Conservation (phyloP, 1,140 invertebrate genomes). For the Drosophila chauvacae region DNA sequence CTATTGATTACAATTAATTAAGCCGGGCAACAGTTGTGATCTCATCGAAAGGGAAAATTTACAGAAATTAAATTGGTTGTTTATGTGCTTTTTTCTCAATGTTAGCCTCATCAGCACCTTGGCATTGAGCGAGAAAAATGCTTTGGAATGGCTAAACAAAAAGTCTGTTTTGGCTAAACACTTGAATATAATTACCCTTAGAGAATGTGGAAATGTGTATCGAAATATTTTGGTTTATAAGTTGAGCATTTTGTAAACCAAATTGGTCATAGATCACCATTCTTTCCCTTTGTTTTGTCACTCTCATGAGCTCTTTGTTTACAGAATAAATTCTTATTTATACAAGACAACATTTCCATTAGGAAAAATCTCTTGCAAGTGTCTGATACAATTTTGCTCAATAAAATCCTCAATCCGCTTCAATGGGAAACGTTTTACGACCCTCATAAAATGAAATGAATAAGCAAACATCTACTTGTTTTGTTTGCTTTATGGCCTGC, state of each 20-base stretch:
- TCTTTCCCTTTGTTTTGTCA: not conserved
- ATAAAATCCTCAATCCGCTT: constrained; percentile 33
- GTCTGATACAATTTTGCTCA: constrained; percentile 17
- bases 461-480: constrained; percentile 33
- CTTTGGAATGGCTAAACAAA: constrained; percentile 18
- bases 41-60: constrained; percentile 36
- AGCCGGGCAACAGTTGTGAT: constrained; percentile 32
- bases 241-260: not conserved
- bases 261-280: not conserved
- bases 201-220: constrained; percentile 7
- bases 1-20: constrained; percentile 68
- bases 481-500: constrained; percentile 14
- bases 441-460: constrained; percentile 37
- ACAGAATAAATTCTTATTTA: constrained; percentile 12
- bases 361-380: constrained; percentile 24
- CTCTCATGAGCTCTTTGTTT: not conserved
- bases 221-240: not conserved
- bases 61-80: constrained; percentile 16
- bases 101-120: constrained; percentile 8
- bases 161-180: constrained; percentile 24
- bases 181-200: not conserved
- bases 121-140: constrained; percentile 18
- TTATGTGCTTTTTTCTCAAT: not conserved
- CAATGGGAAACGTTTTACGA: constrained; percentile 38
- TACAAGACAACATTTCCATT: constrained; percentile 31